Conservation (phyloP, 2,888 invertebrate species). For the Nesidiocoris tenuis region DNA sequence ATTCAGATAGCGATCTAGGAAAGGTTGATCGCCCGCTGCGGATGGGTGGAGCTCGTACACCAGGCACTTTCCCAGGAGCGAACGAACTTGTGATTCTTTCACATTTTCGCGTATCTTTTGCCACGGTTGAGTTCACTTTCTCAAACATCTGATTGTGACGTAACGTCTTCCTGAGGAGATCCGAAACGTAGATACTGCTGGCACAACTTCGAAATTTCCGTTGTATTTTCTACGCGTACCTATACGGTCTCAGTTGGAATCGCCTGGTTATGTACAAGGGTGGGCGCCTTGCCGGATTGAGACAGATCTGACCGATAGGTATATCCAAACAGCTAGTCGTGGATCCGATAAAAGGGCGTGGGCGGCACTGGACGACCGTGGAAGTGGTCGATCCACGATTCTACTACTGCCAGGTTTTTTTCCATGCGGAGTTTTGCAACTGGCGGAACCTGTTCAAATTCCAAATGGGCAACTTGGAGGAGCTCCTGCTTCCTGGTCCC, state of each 20-base stretch:
- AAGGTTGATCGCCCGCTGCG: neutral
- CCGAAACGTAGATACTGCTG: neutral
- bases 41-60: neutral
- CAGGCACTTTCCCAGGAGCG: neutral
- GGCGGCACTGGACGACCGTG: neutral
- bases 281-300: neutral
- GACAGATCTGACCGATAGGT: neutral
- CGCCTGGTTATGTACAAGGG: neutral
- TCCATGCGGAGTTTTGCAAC: no score
- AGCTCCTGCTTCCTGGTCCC: no score
- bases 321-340: neutral
- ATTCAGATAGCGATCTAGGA: neutral
- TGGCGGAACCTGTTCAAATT: no score
- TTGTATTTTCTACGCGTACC: neutral
- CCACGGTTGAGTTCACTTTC: neutral
- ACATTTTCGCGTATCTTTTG: neutral
- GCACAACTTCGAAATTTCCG: neutral
- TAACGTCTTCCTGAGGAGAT: neutral
- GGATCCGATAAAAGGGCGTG: neutral
- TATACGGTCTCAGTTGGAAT: no score
- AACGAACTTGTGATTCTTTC: neutral
- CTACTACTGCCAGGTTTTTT: no score
- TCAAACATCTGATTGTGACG: neutral
- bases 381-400: no score
- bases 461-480: no score